A percentile compares a stretch with the other conserved stretches of the same genome.
phyloP scores from a whole-genome alignment of 2,113 vertebrate genomes.

The Leuciscus idus region DNA sequence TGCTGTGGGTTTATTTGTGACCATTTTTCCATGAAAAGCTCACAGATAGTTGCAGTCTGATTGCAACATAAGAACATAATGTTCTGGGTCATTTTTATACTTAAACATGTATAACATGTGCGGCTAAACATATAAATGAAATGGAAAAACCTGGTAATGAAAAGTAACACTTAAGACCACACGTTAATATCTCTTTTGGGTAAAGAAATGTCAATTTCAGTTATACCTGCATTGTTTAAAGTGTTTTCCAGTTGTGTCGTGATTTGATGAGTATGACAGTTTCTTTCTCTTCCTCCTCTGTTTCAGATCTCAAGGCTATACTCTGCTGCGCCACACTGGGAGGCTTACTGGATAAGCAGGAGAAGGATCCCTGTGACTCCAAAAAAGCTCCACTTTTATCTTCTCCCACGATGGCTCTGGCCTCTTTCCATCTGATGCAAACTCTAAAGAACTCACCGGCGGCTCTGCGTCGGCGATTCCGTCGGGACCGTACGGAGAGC shows the following conservation, averaged over 20 bases:
- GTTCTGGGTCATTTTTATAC: neutral
- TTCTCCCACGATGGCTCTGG: slow-evolving; percentile 69
- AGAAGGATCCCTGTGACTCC: slow-evolving; percentile 4
- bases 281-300: neutral
- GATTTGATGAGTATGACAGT: neutral
- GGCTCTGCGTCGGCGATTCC: slow-evolving; percentile 75
- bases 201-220: neutral
- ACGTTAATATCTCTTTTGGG: neutral
- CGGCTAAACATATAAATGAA: no score
- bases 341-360: slow-evolving; percentile 44
- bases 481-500: slow-evolving; percentile 75
- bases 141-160: neutral
- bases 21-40: slow-evolving; percentile 1
- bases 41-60: no score
- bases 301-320: slow-evolving; percentile 53
- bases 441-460: slow-evolving; percentile 80
- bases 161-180: neutral
- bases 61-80: neutral
- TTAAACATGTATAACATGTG: neutral
- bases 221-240: no score
- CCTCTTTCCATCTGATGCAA: slow-evolving; percentile 78
- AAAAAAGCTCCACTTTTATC: neutral
- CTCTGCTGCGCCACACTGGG: slow-evolving; percentile 51
- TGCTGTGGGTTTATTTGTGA: slow-evolving; percentile 36
- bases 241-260: neutral